Base-by-base conservation (phyloP, 2,888 invertebrate species). In the Zaprionus obscuricornis region DNA sequence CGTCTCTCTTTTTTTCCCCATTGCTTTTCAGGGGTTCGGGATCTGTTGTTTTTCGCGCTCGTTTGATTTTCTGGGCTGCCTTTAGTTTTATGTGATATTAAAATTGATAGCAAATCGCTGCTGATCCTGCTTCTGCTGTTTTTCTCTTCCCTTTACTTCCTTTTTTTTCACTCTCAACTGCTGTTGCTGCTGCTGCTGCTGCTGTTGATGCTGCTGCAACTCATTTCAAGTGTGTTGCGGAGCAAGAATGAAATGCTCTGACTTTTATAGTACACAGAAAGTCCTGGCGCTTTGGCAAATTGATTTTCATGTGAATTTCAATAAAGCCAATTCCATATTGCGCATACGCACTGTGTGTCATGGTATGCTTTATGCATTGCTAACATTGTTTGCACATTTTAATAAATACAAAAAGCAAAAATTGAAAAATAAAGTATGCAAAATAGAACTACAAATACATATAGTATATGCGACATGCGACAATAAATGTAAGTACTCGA, bases 61-160 rank as follows among this genome's bases (percentile, higher is more conserved):
- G 58, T 40, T 52, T 59, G 66, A 52, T 45, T 60, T 65, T 67
- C 60, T 60, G 59, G 57, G 57, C 69, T 82, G 81, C 65, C 81
- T 85, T 74, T 78, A 82, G 83, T 81, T 81, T 81, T 72, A 81
- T 82, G 83, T 67, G 79, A 81, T 81, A 81, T 81, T 81, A 81
- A 81, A 81, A 81, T 81, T 81, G 85, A 81, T 85, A 85, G 81
- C 75, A 72, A 81, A 79, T 78, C 78, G 84, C 67, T 68, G 76
- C 74, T 68, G 66, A 33, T 47, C n/a, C n/a, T n/a, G n/a, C n/a
- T n/a, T n/a, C n/a, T n/a, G n/a, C n/a, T n/a, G n/a, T n/a, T n/a
- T n/a, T n/a, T n/a, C n/a, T n/a, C n/a, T n/a, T n/a, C n/a, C n/a
- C n/a, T n/a, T n/a, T n/a, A n/a, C n/a, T n/a, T n/a, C n/a, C n/a